Base-by-base conservation (phyloP, 23 tunicate species). In the Clavelina lepadiformis region DNA sequence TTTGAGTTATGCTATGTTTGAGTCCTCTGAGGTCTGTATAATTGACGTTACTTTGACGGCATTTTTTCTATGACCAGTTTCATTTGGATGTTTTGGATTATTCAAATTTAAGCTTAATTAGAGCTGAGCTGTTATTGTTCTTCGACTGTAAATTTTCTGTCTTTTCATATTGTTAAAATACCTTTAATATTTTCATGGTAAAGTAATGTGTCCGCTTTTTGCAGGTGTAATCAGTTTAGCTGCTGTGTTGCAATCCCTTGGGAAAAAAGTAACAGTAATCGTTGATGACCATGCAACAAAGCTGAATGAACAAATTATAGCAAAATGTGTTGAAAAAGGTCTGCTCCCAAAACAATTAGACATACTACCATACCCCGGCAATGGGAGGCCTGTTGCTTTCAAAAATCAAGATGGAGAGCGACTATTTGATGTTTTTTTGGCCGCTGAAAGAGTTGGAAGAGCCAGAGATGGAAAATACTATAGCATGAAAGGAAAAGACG, bases 191-290 rank as follows among this genome's bases (percentile, higher is more conserved):
- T n/a, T n/a, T n/a, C n/a, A n/a, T n/a, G n/a, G n/a, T n/a, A n/a
- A n/a, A n/a, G n/a, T n/a, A n/a, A n/a, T n/a, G n/a, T n/a, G n/a
- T n/a, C n/a, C n/a, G n/a, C n/a, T n/a, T n/a, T n/a, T n/a, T n/a
- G n/a, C n/a, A 88, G 96, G 96, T 22, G 52, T 80, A 1, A 34
- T 68, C 23, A 88, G 87, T 58, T 56, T 88, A 24, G 82, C 78
- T 22, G 78, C 78, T 27, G 79, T 55, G 41, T 76, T 88, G 20
- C 83, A 76, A 69, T 53, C 75, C 3, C 73, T 80, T 34, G 77
- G 78, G 8, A 88, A 79, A 54, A 20, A 52, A 0, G 82, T 88
- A 5, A 57, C 69, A 29, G 23, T 88, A 31, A 33, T 80, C 11
- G 83, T 70, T 28, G 96, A 88, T 35, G 70, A 51, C 0, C 4